Evolutionary conservation across 2,797 vertebrate species (phyloP).

Genomic region (Rhodeus uyekii): DNA sequence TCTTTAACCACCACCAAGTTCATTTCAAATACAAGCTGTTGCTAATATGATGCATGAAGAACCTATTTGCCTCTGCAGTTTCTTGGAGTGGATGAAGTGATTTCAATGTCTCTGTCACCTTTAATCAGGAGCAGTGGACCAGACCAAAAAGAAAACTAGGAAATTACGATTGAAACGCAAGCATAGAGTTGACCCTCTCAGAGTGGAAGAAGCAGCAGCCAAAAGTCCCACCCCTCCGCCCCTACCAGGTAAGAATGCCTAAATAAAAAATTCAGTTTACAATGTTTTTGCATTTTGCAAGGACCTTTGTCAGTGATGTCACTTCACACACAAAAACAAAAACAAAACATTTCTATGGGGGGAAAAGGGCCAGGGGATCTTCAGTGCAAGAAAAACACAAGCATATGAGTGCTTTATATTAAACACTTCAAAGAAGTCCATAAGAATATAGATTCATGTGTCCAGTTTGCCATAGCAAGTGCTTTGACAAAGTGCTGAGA

Average conservation of each 20-base stretch:
- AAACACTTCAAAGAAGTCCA: neutral
- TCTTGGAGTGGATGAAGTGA: neutral
- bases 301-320: neutral
- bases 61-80: neutral
- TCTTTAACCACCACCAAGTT: too few species aligned
- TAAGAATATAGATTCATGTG: neutral
- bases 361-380: too few species aligned
- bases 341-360: too few species aligned
- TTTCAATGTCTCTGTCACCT: neutral
- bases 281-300: neutral
- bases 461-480: neutral
- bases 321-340: too few species aligned
- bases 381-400: too few species aligned
- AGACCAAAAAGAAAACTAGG: slow-evolving; percentile 85
- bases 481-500: neutral
- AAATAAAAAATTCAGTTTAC: too few species aligned
- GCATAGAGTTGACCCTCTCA: slow-evolving; percentile 89
- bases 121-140: slow-evolving; percentile 67
- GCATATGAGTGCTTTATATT: neutral
- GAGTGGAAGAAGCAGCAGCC: slow-evolving; percentile 76
- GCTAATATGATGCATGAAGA: neutral
- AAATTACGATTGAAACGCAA: slow-evolving; percentile 90
- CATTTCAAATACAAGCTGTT: neutral
- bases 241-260: slow-evolving; percentile 78
- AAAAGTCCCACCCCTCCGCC: slow-evolving; percentile 80